Conservation (phyloP, 2,797 vertebrate species). For the Pantherophis vulpinus region DNA sequence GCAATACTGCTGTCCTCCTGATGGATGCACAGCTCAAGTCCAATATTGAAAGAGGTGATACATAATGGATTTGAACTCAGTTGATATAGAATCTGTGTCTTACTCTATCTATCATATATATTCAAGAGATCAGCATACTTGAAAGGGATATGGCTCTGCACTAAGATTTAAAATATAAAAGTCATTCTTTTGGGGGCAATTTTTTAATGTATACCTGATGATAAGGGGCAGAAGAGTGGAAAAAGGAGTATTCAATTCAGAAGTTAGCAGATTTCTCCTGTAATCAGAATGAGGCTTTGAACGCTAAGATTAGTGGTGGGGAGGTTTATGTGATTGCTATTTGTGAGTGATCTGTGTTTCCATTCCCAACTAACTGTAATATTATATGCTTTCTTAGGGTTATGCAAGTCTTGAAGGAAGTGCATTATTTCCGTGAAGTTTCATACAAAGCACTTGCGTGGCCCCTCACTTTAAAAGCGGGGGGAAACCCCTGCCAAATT, state of each 20-base stretch:
- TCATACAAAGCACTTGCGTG: not conserved
- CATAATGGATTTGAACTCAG: not conserved
- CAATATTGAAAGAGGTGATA: not conserved
- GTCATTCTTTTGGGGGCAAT: not conserved
- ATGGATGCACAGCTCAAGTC: not conserved
- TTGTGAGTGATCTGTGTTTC: not conserved
- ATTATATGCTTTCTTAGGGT: not conserved
- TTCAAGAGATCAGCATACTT: not conserved
- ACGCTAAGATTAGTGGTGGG: not conserved
- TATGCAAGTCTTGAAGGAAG: not conserved
- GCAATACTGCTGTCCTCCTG: not conserved
- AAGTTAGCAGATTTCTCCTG: not conserved
- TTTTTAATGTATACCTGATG: not conserved
- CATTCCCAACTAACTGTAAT: not conserved
- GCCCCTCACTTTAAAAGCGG: not conserved
- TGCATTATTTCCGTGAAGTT: not conserved
- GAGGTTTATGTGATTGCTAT: not conserved
- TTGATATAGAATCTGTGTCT: not conserved
- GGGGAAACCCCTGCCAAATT: not conserved
- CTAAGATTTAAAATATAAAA: not conserved
- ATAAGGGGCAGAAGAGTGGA: not conserved
- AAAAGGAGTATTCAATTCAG: not conserved
- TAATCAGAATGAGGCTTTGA: not conserved
- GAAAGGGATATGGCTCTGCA: not conserved
- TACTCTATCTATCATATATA: not conserved